These are phyloP conservation scores for Ctenopoma kingsleyae DNA, from an alignment of 2,797 vertebrate species.

Conservation along the genomic window DNA sequence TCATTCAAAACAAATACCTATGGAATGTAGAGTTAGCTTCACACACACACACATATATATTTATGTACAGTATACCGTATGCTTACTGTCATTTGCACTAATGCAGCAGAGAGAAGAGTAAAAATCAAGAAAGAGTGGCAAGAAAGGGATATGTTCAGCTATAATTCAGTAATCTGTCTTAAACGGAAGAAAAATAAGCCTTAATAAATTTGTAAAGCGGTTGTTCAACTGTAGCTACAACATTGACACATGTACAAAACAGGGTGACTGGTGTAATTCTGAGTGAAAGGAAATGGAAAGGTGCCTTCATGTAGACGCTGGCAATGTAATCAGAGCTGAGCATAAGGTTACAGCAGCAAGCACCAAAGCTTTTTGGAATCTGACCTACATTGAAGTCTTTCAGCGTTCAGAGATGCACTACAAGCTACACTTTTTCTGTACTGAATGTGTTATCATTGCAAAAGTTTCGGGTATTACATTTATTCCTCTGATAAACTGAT, in stretches of 20 bases:
- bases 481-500: too few species aligned
- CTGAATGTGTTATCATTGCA: background rate
- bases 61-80: too few species aligned
- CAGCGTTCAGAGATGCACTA: conserved; percentile 13
- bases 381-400: conserved; percentile 32
- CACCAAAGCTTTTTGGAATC: conserved; percentile 26
- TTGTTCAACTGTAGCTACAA: background rate
- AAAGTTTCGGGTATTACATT: too few species aligned
- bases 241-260: conserved; percentile 18
- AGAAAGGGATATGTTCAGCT: background rate
- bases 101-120: background rate
- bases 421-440: background rate
- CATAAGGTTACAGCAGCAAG: conserved; percentile 21
- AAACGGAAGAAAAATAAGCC: background rate
- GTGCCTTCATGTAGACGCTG: conserved; percentile 30
- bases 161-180: background rate
- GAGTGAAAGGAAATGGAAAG: conserved; percentile 47
- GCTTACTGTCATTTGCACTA: conserved; percentile 8
- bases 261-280: conserved; percentile 19
- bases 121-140: background rate
- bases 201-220: conserved; percentile 1
- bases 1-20: conserved; percentile 2
- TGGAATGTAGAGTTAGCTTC: too few species aligned
- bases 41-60: too few species aligned
- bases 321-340: conserved; percentile 57